Evolutionary conservation across 1,140 invertebrate genomes (phyloP).

Genomic region (Teleogryllus occipitalis): DNA sequence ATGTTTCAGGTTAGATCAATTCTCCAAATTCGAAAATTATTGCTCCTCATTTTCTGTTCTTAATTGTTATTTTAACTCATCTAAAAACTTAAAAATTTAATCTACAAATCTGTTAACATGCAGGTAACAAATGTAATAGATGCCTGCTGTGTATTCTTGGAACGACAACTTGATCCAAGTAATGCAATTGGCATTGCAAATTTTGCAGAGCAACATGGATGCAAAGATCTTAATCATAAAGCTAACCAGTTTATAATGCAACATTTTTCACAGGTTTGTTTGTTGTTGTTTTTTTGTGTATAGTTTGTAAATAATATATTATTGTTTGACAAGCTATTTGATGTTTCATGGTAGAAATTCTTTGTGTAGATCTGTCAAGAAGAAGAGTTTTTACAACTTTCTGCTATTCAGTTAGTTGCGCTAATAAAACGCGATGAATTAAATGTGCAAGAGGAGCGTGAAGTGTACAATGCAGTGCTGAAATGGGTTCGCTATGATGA

Average conservation of each 20-base stretch:
- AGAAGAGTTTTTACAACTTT: constrained; percentile 82
- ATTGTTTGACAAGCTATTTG: no score
- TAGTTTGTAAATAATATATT: no score
- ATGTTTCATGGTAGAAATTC: background rate
- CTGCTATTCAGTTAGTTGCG: constrained; percentile 64
- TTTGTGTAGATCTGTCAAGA: constrained; percentile 66
- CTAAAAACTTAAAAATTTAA: no score
- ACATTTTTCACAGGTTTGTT: constrained; percentile 69
- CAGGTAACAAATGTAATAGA: constrained; percentile 82
- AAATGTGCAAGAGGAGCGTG: constrained; percentile 81
- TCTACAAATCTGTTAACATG: constrained; percentile 9
- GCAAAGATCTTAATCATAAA: constrained; percentile 70
- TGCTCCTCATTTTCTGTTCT: no score
- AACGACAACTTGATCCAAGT: constrained; percentile 82
- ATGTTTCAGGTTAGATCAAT: constrained; percentile 72
- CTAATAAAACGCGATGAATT: constrained; percentile 79
- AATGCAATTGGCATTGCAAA: constrained; percentile 89
- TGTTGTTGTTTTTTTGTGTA: background rate
- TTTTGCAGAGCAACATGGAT: constrained; percentile 86
- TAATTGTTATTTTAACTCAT: no score
- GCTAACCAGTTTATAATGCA: constrained; percentile 84
- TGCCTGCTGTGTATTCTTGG: constrained; percentile 82
- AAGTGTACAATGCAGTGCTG: constrained; percentile 85
- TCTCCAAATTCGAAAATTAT: no score
- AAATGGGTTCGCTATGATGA: constrained; percentile 84